Conservation (phyloP, 2,113 vertebrate genomes). For the Crypturellus undulatus region DNA sequence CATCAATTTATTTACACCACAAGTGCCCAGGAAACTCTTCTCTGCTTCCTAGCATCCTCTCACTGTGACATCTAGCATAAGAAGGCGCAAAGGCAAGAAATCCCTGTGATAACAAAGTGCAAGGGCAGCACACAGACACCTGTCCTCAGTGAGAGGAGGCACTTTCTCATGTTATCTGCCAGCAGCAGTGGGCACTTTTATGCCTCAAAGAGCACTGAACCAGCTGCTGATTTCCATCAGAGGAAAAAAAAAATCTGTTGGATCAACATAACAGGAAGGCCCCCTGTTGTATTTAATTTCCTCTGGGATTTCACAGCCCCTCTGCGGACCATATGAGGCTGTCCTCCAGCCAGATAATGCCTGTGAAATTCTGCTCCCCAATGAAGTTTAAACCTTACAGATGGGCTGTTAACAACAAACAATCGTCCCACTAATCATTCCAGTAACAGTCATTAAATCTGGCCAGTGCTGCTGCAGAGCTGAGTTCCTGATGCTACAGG, state of each 20-base stretch:
- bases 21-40: neutral
- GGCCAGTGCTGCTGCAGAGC: conserved; percentile 11
- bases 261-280: conserved; percentile 65
- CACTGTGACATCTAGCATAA: neutral
- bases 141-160: conserved; percentile 8
- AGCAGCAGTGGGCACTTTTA: conserved; percentile 24
- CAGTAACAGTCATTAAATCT: conserved; percentile 59
- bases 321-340: conserved; percentile 64
- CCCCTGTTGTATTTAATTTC: conserved; percentile 71
- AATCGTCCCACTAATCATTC: conserved; percentile 66
- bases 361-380: conserved; percentile 58
- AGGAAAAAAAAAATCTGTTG: conserved; percentile 50
- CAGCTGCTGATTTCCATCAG: conserved; percentile 52
- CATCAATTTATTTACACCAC: neutral
- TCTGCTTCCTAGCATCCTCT: neutral
- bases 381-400: conserved; percentile 70
- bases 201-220: conserved; percentile 26
- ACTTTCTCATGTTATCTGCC: conserved; percentile 40
- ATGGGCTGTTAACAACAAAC: conserved; percentile 70
- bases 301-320: conserved; percentile 64
- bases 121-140: neutral
- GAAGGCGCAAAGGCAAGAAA: neutral
- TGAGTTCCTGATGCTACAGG: conserved; percentile 25
- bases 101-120: conserved; percentile 7
- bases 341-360: conserved; percentile 54